Percentiles rank a stretch among this genome's conserved stretches.
phyloP scores from a whole-genome alignment of 2,113 vertebrate genomes.

The Rhinichthys klamathensis region DNA sequence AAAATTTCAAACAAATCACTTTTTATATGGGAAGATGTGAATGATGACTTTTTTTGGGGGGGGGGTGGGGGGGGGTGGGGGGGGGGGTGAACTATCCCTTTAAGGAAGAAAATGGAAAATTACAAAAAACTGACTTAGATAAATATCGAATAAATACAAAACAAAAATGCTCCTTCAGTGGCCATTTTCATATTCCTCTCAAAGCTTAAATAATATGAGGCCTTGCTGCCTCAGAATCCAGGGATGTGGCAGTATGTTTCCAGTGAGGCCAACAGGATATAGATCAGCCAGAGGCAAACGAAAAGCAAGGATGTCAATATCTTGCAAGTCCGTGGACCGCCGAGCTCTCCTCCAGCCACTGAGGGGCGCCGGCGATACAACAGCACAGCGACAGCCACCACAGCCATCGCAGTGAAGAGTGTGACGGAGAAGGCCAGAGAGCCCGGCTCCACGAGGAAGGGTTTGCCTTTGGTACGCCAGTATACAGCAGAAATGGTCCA shows the following conservation, averaged over 20 bases:
- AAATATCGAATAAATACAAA: slow-evolving; percentile 36
- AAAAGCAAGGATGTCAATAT: slow-evolving; percentile 75
- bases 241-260: slow-evolving; percentile 83
- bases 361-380: slow-evolving; percentile 77
- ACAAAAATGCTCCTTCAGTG: slow-evolving; percentile 7
- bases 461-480: slow-evolving; percentile 75
- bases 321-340: slow-evolving; percentile 81
- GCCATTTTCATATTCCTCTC: background rate
- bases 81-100: background rate
- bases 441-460: slow-evolving; percentile 78
- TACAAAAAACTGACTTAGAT: slow-evolving; percentile 14
- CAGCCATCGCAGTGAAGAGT: slow-evolving; percentile 79
- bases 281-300: slow-evolving; percentile 77
- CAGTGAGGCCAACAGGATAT: slow-evolving; percentile 81
- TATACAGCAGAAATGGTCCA: slow-evolving; percentile 83
- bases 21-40: background rate
- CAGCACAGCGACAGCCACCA: slow-evolving; percentile 70
- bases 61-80: fast-evolving
- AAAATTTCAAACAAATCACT: background rate
- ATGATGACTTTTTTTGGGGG: background rate
- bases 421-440: slow-evolving; percentile 84
- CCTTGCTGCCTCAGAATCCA: slow-evolving; percentile 64
- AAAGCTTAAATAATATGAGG: background rate
- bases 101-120: background rate
- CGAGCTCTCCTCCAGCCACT: slow-evolving; percentile 79